These are phyloP conservation scores for Acyrthosiphon pisum DNA, from an alignment of 1,140 invertebrate genomes.

Conservation along the genomic window DNA sequence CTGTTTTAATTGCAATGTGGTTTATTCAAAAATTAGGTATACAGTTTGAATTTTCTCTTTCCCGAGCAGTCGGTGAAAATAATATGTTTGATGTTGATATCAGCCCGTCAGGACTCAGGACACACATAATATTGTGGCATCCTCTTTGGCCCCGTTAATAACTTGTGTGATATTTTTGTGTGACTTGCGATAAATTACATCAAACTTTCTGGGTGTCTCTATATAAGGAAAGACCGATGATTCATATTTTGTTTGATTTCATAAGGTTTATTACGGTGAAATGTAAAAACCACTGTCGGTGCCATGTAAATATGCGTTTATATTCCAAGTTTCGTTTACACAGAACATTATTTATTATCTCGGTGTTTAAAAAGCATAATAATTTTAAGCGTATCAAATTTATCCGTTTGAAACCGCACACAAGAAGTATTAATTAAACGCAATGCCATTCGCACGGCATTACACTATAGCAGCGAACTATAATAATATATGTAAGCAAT, in stretches of 20 bases:
- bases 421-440: conserved; percentile 4
- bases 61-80: neutral
- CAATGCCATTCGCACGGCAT: neutral
- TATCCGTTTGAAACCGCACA: neutral
- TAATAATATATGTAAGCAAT: neutral
- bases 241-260: neutral
- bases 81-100: neutral
- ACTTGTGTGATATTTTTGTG: neutral
- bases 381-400: neutral
- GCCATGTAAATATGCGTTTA: neutral
- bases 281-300: neutral
- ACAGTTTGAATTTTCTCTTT: neutral
- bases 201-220: neutral
- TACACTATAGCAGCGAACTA: neutral
- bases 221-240: neutral
- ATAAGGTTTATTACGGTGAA: neutral
- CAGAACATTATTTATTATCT: neutral
- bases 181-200: neutral
- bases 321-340: neutral
- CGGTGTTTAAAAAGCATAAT: neutral
- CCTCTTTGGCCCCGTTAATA: neutral
- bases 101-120: neutral
- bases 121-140: neutral
- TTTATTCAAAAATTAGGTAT: neutral
- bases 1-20: neutral